Conservation (phyloP, 2,113 vertebrate species). For the Gallinago paraguaiae region DNA sequence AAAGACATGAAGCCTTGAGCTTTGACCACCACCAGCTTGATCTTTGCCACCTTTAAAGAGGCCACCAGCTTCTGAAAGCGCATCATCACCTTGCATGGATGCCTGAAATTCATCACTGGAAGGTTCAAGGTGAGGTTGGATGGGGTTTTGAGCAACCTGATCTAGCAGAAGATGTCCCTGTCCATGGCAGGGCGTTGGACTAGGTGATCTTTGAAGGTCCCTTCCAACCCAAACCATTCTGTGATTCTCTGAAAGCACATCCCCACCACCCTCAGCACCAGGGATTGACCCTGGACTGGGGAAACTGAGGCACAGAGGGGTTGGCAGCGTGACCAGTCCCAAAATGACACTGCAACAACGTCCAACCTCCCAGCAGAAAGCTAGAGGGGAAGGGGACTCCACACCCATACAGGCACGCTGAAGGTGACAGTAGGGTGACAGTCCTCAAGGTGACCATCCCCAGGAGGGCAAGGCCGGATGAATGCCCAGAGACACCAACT, state of each 20-base stretch:
- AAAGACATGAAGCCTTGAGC: neutral
- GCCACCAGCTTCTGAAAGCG: neutral
- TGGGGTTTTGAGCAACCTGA: neutral
- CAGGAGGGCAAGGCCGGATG: neutral
- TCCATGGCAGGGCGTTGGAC: neutral
- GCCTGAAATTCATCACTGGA: neutral
- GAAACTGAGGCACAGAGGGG: neutral
- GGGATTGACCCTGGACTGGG: neutral
- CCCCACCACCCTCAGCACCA: neutral
- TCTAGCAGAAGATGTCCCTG: neutral
- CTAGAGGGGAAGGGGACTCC: neutral
- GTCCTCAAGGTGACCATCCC: neutral
- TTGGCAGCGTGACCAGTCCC: neutral
- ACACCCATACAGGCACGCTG: neutral
- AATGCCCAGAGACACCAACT: neutral
- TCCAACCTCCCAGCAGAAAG: neutral
- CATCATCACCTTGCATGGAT: accelerated
- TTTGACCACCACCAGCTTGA: neutral
- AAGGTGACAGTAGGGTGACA: neutral
- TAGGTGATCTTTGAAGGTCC: neutral
- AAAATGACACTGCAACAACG: neutral
- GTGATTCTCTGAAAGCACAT: neutral
- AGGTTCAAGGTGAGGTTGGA: neutral
- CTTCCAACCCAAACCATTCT: neutral
- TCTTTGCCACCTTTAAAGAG: neutral